Evolutionary conservation across 2,888 invertebrate species (phyloP), one percentile per base, ranked within the genome.

Genomic region (Stenoptilia bipunctidactyla): DNA sequence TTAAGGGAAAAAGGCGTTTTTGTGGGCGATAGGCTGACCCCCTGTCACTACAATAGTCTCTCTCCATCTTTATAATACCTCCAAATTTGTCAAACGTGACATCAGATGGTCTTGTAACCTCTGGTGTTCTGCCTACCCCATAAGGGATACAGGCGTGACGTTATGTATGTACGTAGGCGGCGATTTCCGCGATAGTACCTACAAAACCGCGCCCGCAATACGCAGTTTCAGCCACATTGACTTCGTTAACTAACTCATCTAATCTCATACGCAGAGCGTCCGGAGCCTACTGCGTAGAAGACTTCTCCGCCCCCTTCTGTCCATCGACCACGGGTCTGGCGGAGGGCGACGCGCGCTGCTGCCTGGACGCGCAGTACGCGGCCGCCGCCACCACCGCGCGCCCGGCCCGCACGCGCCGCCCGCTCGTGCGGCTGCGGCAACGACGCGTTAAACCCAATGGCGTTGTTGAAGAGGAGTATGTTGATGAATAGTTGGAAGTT

Each of bases 271-370:
- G 39, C 56, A 89, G 89, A 1, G 88, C 89, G 2, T 77, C 86
- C 13, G 92, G 92, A 1, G 90, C 91, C 0, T 92, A 89, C 59
- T 92, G 92, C 55, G 61, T 90, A 6, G 87, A 88, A 43, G 87
- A 88, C 48, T 79, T 79, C 46, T 68, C 85, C 36, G 86, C 90
- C 1, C 92, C 92, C 0, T 93, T 89, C 71, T 93, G 92, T 57
- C 91, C 92, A 0, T 71, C 71, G 66, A 50, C 76, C 65, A 49
- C 87, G 0, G 87, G 90, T 52, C 86, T 87, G 1, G 83, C 74
- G 15, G 20, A 20, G 8, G 74, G 92, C 12, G 92, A 92, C 66
- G 66, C 80, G 15, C 85, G 91, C 45, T 92, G 92, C 57, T 92
- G 92, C 49, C 72, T 89, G 4, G 82, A 82, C 50, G 63, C 61